A percentile compares a stretch with the other conserved stretches of the same genome.
These are phyloP conservation scores for Chamaetylas fuelleborni DNA, from an alignment of 2,113 vertebrate species.

Conservation along the genomic window DNA sequence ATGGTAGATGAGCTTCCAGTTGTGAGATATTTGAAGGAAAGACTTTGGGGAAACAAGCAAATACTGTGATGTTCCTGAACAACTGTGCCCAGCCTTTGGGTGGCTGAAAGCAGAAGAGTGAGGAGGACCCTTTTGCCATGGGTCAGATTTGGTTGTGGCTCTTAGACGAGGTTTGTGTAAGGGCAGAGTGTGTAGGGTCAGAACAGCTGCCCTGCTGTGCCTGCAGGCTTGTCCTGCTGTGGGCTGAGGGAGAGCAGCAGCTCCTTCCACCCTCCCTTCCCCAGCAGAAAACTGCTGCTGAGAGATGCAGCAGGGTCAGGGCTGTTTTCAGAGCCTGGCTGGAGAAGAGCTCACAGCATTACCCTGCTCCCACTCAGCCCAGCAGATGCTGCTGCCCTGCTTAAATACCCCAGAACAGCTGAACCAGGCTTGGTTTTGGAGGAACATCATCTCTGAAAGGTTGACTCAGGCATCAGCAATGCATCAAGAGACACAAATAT, in stretches of 20 bases:
- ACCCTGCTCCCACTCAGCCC: background rate
- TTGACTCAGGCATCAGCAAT: background rate
- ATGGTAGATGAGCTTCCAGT: background rate
- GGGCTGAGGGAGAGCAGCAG: background rate
- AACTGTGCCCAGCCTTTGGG: background rate
- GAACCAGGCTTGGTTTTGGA: background rate
- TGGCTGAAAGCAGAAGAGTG: background rate
- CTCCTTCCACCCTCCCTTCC: background rate
- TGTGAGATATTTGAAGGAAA: background rate
- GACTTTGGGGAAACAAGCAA: background rate
- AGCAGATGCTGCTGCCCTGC: accelerated
- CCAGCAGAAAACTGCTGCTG: background rate
- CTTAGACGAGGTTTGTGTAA: background rate
- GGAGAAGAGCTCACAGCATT: background rate
- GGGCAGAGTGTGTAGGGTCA: accelerated
- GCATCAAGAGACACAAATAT: background rate
- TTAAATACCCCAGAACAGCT: background rate
- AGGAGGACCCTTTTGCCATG: background rate
- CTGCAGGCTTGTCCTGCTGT: background rate
- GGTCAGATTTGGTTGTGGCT: background rate
- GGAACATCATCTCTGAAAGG: background rate
- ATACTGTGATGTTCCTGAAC: background rate
- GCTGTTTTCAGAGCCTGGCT: accelerated
- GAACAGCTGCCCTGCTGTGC: background rate
- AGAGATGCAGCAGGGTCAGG: too few species aligned